Base-by-base conservation (phyloP, 2,797 vertebrate species). In the Limnodromus scolopaceus region DNA sequence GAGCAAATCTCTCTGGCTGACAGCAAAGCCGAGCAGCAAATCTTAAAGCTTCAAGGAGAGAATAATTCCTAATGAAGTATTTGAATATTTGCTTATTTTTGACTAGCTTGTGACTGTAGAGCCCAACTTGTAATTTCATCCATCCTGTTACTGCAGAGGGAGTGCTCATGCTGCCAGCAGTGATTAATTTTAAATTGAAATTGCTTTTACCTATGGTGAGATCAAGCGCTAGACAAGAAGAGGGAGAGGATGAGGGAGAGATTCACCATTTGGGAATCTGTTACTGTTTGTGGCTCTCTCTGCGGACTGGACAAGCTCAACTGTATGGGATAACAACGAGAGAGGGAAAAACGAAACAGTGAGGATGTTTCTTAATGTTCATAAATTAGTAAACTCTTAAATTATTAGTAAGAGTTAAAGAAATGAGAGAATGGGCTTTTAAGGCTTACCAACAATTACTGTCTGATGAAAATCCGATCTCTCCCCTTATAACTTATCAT, bases 1-100 rank as follows among this genome's bases (percentile, higher is more conserved):
- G 96, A 97, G 92, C 94, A 97, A 97, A 98, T 97, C 94, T 97
- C 93, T 96, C 95, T 97, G 94, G 84, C 85, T 96, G 95, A 98
- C 97, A 97, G 96, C 93, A 97, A 96, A 97, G 92, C 96, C 87
- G 90, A 97, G 93, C 92, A 94, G 69, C 72, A 94, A 96, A 96
- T 93, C 93, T 94, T 97, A 92, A 92, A 96, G 92, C 93, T 96
- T 97, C 96, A 89, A 97, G 91, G 48, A 97, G 86, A 96, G 86
- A 96, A 94, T 89, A 94, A 94, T 96, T 96, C 96, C 93, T 84
- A 92, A 85, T 12, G 43, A 94, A 78, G 66, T 92, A 78, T 57
- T 94, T 85, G 77, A 93, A 96, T 91, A 94, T 93, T 98, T 89
- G 28, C 70, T 93, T 95, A 30, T 89, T 97, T 95, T 95, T 93